Evolutionary conservation across 1,140 invertebrate species (phyloP), one percentile per base, ranked within the genome.

Genomic region (Drosophila gunungcola): DNA sequence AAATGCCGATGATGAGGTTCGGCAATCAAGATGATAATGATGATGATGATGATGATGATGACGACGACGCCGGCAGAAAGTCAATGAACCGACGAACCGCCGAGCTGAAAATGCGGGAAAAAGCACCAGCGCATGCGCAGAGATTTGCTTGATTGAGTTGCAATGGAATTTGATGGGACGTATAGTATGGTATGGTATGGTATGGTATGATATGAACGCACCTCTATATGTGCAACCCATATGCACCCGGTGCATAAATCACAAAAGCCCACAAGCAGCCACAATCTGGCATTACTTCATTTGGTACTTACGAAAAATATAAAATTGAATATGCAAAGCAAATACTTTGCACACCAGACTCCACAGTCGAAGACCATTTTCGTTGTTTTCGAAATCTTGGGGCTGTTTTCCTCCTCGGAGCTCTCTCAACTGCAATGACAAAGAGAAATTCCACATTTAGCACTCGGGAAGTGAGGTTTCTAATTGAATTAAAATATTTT

Each of bases 281-380:
- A 38, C 11, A 7, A 38, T 3, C 36, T 38, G 36, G 36, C 36
- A 25, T n/a, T n/a, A 39, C 39, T 7, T 11, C 16, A 38, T 6
- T 1, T 6, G 2, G 2, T 10, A 96, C 95, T 96, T 93, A 96
- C 95, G 86, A 96, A 96, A 91, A 96, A 95, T 58, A 95, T 88
- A 82, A 96, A 96, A 93, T 96, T 96, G 92, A 96, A 96, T 78
- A 96, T 93, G 91, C 96, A 96, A 67, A 96, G 93, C 65, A 96
- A 93, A 92, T 95, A 96, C 93, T 96, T 96, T 82, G 95, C 95
- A 92, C 95, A 93, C 92, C 93, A 95, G 61, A 94, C 93, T 51
- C 93, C 93, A 81, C 94, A 95, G 73, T 93, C 93, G 63, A 92
- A 93, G 36, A 93, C 92, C 93, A 93, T 93, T 86, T 90, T 92